phyloP scores from a whole-genome alignment of 2,113 vertebrate species.

The Ranitomeya variabilis region DNA sequence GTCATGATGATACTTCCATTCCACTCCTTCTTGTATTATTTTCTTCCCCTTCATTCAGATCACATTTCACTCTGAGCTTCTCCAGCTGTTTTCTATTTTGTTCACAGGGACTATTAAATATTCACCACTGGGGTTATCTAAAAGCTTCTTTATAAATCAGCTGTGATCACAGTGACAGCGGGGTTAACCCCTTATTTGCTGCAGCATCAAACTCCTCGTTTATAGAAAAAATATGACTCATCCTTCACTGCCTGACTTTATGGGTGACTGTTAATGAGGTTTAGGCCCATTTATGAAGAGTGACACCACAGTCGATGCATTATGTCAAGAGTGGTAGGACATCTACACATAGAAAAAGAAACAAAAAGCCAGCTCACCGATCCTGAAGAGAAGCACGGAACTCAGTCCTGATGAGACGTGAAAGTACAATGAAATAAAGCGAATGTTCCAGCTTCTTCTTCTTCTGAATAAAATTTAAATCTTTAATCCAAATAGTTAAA shows the following conservation, averaged over 20 bases:
- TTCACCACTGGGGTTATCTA: conserved; percentile 53
- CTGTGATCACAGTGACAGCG: conserved; percentile 30
- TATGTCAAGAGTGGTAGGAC: no score
- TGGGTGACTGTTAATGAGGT: no score
- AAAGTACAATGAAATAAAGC: no score
- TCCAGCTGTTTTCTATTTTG: conserved; percentile 58
- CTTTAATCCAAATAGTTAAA: no score
- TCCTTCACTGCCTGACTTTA: neutral
- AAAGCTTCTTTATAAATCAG: conserved; percentile 57
- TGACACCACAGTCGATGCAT: no score
- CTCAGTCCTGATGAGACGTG: no score
- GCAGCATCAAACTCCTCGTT: neutral
- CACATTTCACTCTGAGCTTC: conserved; percentile 49
- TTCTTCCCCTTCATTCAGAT: conserved; percentile 47
- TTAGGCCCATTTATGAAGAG: no score
- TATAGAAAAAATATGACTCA: neutral
- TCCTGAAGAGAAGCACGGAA: no score
- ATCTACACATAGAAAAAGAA: no score
- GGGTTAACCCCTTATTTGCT: conserved; percentile 28
- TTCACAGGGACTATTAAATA: conserved; percentile 54
- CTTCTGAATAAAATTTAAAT: no score
- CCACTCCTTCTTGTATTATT: neutral
- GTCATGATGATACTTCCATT: neutral
- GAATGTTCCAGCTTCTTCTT: no score
- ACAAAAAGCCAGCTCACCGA: no score